Conservation (phyloP, 2,888 invertebrate genomes). For the Drosophila heteroneura region DNA sequence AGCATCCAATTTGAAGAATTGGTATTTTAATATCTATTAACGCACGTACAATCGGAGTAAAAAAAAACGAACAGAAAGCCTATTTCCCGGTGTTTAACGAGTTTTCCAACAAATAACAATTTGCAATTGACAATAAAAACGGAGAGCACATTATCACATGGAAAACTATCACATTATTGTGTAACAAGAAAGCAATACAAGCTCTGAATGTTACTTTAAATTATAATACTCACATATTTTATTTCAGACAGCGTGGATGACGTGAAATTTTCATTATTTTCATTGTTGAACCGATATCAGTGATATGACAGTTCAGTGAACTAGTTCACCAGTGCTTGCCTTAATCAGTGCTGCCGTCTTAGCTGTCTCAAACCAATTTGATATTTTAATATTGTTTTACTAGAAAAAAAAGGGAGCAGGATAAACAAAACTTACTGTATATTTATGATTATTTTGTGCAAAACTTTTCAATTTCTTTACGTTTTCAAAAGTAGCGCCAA, state of each 20-base stretch:
- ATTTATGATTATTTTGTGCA: background rate
- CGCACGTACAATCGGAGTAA: background rate
- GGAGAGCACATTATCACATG: background rate
- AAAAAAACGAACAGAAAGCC: conserved; percentile 3
- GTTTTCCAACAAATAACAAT: conserved; percentile 1
- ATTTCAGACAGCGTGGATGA: conserved; percentile 60
- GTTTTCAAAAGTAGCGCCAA: background rate
- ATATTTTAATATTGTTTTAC: background rate
- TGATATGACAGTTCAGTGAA: conserved; percentile 41
- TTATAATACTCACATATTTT: conserved; percentile 57
- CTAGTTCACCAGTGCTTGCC: conserved; percentile 37
- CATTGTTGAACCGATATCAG: conserved; percentile 48
- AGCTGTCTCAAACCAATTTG: background rate
- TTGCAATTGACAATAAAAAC: conserved; percentile 19
- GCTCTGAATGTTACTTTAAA: conserved; percentile 14
- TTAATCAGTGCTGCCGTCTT: background rate
- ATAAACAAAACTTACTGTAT: background rate
- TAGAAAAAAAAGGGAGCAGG: background rate
- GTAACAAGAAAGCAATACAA: background rate
- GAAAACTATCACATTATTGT: conserved; percentile 1
- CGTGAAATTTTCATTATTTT: conserved; percentile 66
- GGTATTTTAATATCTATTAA: background rate
- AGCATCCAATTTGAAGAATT: background rate
- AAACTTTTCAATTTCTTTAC: background rate
- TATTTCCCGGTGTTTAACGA: conserved; percentile 8